Conservation (phyloP, 1,140 invertebrate species). For the Vanessa atalanta region DNA sequence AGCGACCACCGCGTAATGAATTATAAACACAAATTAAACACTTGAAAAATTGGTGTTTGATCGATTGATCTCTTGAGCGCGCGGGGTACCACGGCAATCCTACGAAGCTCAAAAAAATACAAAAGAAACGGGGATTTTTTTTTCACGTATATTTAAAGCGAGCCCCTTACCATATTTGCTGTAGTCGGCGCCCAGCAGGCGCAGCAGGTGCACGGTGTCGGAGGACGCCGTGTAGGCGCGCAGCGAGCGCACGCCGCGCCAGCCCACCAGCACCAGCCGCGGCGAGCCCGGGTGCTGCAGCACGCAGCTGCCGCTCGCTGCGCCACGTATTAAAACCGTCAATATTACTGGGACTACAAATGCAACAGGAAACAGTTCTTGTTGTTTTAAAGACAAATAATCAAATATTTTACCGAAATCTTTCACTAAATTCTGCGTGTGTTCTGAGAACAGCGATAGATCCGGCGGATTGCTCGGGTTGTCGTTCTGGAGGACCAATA, state of each 20-base stretch:
- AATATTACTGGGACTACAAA: too few species aligned
- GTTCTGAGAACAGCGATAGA: slow-evolving; percentile 83
- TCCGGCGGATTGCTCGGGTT: slow-evolving; percentile 87
- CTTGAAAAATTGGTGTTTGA: too few species aligned
- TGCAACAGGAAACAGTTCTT: too few species aligned
- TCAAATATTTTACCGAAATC: slow-evolving; percentile 82
- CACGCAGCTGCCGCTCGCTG: slow-evolving; percentile 89
- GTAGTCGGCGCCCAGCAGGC: slow-evolving; percentile 90
- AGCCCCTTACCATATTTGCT: slow-evolving; percentile 81
- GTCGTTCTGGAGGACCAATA: slow-evolving; percentile 88
- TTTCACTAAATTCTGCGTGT: slow-evolving; percentile 84
- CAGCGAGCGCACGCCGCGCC: slow-evolving; percentile 93
- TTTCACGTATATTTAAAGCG: too few species aligned
- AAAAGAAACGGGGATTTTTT: too few species aligned
- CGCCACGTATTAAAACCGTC: slow-evolving; percentile 28
- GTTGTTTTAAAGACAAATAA: too few species aligned
- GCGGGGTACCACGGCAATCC: too few species aligned
- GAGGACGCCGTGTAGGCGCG: slow-evolving; percentile 91
- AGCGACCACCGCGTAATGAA: too few species aligned
- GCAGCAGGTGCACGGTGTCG: slow-evolving; percentile 92
- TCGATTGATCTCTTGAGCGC: too few species aligned
- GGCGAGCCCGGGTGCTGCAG: slow-evolving; percentile 84
- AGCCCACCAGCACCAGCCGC: slow-evolving; percentile 90
- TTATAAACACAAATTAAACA: too few species aligned
- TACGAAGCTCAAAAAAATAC: too few species aligned